Base-by-base conservation (phyloP, 2,797 vertebrate species). In the Serranus cabrilla region DNA sequence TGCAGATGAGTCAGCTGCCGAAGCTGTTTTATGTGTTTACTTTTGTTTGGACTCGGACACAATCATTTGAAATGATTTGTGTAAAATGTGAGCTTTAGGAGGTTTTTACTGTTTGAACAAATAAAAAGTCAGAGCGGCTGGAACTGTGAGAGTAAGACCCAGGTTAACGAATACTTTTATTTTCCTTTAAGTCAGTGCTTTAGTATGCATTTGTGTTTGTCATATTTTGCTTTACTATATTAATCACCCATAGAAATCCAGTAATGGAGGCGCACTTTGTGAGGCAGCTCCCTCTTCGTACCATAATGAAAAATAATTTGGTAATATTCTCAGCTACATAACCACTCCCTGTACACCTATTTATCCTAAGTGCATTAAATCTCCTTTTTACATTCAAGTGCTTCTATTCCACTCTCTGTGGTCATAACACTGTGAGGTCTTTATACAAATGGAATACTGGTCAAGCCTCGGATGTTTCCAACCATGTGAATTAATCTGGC, bases 321-420 rank as follows among this genome's bases (percentile, higher is more conserved):
- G 56, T 11, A 40, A 34, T 23, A 31, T 42, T 34, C 7, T 60
- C 49, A n/a, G 40, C 34, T 40, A 39, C 40, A 52, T 40, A 60
- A 42, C 8, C 11, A 11, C 5, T 47, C 49, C 13, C 23, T 42
- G 16, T 63, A 20, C 54, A 49, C 27, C 40, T 23, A 12, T 65
- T 71, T 47, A 52, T 62, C 59, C 65, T 17, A 20, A 70, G 31
- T 51, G 31, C 20, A 75, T 63, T 43, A 51, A n/a, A 67, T 66
- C 6, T 39, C 45, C 20, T n/a, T 56, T 67, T 58, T 54, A 43
- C 31, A 40, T 74, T 49, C 39, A 42, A 21, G 46, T 34, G 46
- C 27, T 54, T 74, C 45, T 18, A 18, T 42, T 57, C 10, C 11
- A 25, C 55, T 40, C 34, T n/a, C 50, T 25, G 7, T 65, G 63